phyloP scores from a whole-genome alignment of 2,113 vertebrate genomes.

The Aphelocoma coerulescens region DNA sequence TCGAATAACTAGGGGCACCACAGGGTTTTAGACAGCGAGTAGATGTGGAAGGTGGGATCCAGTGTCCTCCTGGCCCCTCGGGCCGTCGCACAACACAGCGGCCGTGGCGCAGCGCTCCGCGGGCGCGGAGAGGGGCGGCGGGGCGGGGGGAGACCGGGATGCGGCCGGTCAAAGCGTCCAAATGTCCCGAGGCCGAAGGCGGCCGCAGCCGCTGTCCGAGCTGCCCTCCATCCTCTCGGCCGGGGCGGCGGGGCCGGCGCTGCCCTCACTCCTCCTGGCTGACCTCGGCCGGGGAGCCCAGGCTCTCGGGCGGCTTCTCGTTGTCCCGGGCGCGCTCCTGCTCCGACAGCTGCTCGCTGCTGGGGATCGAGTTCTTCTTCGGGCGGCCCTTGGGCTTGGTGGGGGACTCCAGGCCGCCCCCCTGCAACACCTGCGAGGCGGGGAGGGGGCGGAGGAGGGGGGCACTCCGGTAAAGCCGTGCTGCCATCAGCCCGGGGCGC shows the following conservation, averaged over 20 bases:
- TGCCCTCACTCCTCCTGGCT: conserved; percentile 80
- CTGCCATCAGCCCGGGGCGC: neutral
- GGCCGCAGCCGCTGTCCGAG: neutral
- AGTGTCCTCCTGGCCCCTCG: conserved; percentile 9
- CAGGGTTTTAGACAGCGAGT: conserved; percentile 38
- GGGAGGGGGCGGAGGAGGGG: neutral
- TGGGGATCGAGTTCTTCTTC: conserved; percentile 98
- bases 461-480: neutral
- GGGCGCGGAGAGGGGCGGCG: neutral
- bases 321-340: conserved; percentile 83
- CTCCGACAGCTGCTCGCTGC: conserved; percentile 93
- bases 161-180: neutral
- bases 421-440: conserved; percentile 86
- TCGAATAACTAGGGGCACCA: conserved; percentile 41
- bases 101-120: neutral
- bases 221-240: neutral
- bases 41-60: neutral
- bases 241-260: neutral
- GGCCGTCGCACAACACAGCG: neutral
- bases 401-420: conserved; percentile 93
- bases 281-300: conserved; percentile 75
- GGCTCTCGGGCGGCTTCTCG: conserved; percentile 76
- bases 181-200: neutral
- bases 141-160: too few species aligned
- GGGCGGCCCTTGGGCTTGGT: conserved; percentile 97